Evolutionary conservation across 2,797 vertebrate genomes (phyloP).

Genomic region (Molossus alvarezi): DNA sequence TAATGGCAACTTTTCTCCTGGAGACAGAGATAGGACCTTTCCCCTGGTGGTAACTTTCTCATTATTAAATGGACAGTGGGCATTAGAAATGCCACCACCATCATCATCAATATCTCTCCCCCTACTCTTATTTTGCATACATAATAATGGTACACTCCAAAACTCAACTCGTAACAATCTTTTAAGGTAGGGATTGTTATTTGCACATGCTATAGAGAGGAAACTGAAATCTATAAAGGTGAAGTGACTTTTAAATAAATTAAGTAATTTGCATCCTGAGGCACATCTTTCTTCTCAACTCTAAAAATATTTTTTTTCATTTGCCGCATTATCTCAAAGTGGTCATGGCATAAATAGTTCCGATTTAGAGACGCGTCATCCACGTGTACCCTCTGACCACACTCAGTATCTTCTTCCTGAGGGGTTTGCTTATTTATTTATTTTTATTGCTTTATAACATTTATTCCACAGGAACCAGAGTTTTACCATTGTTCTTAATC

Average conservation of each 20-base stretch:
- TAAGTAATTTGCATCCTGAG: neutral
- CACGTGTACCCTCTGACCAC: neutral
- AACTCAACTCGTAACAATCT: neutral
- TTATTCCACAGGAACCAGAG: neutral
- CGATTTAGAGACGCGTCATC: neutral
- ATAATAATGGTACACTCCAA: neutral
- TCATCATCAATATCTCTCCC: neutral
- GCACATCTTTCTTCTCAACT: slow-evolving; percentile 30
- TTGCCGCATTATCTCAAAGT: slow-evolving; percentile 37
- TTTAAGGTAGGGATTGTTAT: neutral
- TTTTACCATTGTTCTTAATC: slow-evolving; percentile 17
- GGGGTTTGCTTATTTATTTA: neutral
- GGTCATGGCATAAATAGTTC: slow-evolving; percentile 6
- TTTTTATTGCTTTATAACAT: neutral
- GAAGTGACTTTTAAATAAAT: slow-evolving; percentile 38
- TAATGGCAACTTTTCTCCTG: neutral
- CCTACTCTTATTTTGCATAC: neutral
- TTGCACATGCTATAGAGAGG: neutral
- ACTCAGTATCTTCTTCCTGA: neutral
- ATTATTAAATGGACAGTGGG: neutral
- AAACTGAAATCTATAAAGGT: neutral
- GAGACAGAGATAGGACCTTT: neutral
- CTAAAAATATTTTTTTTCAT: neutral
- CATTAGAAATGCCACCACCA: neutral
- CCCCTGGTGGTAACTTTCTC: neutral